Base-by-base conservation (phyloP, 2,888 invertebrate species). In the Synergus umbraculus region DNA sequence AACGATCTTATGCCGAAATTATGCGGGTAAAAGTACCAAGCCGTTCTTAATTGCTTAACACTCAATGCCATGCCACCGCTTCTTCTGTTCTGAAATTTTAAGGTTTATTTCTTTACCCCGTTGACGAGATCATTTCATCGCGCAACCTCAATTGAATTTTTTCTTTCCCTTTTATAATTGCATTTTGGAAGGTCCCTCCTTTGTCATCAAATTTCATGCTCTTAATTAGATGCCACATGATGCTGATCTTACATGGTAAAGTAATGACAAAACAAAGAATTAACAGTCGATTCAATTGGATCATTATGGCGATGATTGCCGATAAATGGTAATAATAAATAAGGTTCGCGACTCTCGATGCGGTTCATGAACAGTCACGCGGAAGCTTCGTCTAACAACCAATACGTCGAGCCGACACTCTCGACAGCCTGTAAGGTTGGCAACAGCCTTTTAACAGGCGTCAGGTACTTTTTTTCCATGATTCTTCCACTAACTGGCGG, bases 21-120 rank as follows among this genome's bases (percentile, higher is more conserved):
- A 54, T 73, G 37, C 37, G 54, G 37, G 54, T 9, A 73, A 73
- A 37, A 73, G 69, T 54, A 69, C 49, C 9, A 73, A 73, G 54
- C 73, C n/a, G n/a, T 37, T 54, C 37, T 73, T 73, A 73, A 73
- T 73, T 69, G 69, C 22, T 54, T 54, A 54, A 73, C 63, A 63
- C 63, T 63, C 29, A 37, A 49, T n/a, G 73, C 49, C 37, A 73
- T 49, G 37, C 18, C 37, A 54, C 73, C 29, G 37, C 73, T 54
- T 49, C 54, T 73, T 73, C 12, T 54, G 37, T 18, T 73, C 44
- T 67, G 22, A 44, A 44, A 44, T 22, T 67, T 44, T 54, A 73
- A 29, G n/a, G 3, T 73, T 54, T 73, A 49, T 29, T 69, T 73
- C 18, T 73, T 54, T 49, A n/a, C 29, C 18, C 29, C 15, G 60